Base-by-base conservation (phyloP, 2,888 invertebrate genomes). In the Capitulum mitella region DNA sequence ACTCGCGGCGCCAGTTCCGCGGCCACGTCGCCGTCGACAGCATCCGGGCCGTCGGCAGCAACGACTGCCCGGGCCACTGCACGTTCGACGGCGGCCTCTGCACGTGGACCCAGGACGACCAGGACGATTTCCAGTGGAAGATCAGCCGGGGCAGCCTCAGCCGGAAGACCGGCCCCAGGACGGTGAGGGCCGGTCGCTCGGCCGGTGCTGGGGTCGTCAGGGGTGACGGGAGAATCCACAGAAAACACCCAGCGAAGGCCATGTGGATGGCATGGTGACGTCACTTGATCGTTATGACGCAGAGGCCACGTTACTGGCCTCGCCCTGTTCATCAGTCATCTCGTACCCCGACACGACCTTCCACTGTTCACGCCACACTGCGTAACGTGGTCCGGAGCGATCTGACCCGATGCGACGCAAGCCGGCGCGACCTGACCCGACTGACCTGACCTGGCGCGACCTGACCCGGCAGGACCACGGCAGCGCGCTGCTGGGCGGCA, bases 51-150 rank as follows among this genome's bases (percentile, higher is more conserved):
- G 77, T 78, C 22, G 70, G 75, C 5, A 80, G 80, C 14, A 51
- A 78, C 54, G 78, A 79, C 58, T 83, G 82, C 43, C 76, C 78
- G 16, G 82, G 81, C 12, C 88, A 88, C 82, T 89, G 89, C 81
- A 89, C 89, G 51, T 89, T 89, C 81, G 89, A 89, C 81, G 88
- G 88, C 3, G 88, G 88, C 12, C 86, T 89, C 79, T 89, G 89
- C 83, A 87, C 88, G 37, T 89, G 89, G 89, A 86, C 85, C 46
- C 89, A 89, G 83, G 88, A 88, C 70, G 86, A 86, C 75, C 87
- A 87, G 78, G 86, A 86, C 82, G 89, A 89, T 82, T 89, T 89
- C 81, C 88, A 89, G 80, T 89, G 89, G 89, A 86, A 86, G 19
- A 85, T 89, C 84, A 88, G 88, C 48, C 86, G 88, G 79, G 89